Conservation (phyloP, 2,113 vertebrate genomes). For the Morone saxatilis region DNA sequence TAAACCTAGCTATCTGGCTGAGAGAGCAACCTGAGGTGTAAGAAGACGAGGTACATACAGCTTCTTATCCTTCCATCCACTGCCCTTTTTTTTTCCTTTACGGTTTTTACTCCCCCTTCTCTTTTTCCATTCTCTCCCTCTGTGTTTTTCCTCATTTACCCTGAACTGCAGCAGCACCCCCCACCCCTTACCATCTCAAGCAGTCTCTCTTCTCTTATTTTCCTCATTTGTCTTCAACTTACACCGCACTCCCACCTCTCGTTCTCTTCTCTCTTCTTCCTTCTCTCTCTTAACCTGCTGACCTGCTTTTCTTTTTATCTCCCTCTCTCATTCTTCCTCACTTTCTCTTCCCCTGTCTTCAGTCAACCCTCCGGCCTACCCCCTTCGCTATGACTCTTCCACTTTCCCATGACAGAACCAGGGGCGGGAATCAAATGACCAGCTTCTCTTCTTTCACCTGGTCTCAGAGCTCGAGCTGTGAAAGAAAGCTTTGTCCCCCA, state of each 20-base stretch:
- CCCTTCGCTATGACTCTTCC: conserved; percentile 60
- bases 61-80: conserved; percentile 17
- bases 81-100: conserved; percentile 6
- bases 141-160: conserved; percentile 44
- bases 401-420: conserved; percentile 82
- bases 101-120: conserved; percentile 17
- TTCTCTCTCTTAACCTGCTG: conserved; percentile 37
- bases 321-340: conserved; percentile 3
- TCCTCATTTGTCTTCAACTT: conserved; percentile 20
- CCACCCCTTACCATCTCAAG: conserved; percentile 16
- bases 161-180: conserved; percentile 20
- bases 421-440: conserved; percentile 85
- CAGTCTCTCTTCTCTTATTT: neutral
- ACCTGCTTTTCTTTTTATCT: conserved; percentile 33
- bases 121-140: conserved; percentile 45
- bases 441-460: conserved; percentile 89
- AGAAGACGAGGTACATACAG: conserved; percentile 29
- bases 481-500: conserved; percentile 90
- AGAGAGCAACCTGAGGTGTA: conserved; percentile 28
- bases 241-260: neutral
- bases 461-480: conserved; percentile 84
- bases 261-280: neutral
- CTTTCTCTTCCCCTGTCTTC: conserved; percentile 18
- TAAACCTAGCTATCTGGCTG: conserved; percentile 28
- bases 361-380: neutral